phyloP scores from a whole-genome alignment of 2,797 vertebrate species.

The Crax fasciolata region DNA sequence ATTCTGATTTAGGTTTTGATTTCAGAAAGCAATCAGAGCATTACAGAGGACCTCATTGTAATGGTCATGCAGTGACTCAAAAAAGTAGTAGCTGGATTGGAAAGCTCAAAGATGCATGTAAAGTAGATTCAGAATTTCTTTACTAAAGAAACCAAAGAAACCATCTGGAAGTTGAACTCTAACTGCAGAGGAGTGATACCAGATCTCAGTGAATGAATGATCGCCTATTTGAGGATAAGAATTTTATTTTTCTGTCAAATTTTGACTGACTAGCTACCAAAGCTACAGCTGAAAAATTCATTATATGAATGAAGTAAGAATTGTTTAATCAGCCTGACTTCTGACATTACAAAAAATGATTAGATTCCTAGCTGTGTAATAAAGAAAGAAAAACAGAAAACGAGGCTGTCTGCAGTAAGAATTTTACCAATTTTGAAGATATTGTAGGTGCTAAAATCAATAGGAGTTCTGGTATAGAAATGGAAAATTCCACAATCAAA shows the following conservation, averaged over 20 bases:
- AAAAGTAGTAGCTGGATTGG: neutral
- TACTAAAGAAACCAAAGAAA: neutral
- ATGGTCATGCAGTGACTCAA: neutral
- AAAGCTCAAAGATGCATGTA: neutral
- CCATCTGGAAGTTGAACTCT: neutral
- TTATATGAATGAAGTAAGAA: neutral
- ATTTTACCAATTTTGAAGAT: neutral
- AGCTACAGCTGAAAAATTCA: neutral
- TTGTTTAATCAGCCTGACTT: neutral
- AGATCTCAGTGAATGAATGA: neutral
- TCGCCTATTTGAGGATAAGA: neutral
- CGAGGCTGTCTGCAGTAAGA: neutral
- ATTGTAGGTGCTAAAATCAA: neutral
- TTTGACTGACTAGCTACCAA: neutral
- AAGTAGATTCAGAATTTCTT: neutral
- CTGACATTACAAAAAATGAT: neutral
- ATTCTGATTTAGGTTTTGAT: neutral
- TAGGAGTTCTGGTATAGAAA: neutral
- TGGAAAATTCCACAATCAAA: neutral
- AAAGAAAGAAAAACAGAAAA: neutral
- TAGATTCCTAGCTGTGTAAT: neutral
- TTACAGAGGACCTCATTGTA: neutral
- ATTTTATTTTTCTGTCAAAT: neutral
- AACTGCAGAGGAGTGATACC: neutral
- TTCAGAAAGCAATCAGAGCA: neutral